These are phyloP conservation scores for Drosophila rellima DNA, from an alignment of 2,888 invertebrate species.

Conservation along the genomic window DNA sequence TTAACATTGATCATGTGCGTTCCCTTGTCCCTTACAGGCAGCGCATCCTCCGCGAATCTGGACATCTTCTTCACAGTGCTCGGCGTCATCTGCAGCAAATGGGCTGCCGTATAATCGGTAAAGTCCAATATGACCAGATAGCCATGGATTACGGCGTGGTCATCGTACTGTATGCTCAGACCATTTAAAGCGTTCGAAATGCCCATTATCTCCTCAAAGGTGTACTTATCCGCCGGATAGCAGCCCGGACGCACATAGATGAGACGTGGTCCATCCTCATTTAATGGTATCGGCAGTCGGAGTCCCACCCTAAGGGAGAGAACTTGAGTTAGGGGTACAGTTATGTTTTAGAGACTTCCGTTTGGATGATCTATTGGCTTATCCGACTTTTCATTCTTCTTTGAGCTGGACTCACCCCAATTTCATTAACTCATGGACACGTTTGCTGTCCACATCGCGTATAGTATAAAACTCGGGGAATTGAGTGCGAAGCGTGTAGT, in stretches of 20 bases:
- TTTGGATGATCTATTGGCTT: neutral
- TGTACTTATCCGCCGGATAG: slow-evolving; percentile 86
- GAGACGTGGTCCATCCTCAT: slow-evolving; percentile 86
- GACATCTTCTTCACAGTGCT: slow-evolving; percentile 87
- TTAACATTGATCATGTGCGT: slow-evolving; percentile 88
- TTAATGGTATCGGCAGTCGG: slow-evolving; percentile 71
- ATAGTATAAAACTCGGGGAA: slow-evolving; percentile 87
- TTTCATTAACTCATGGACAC: slow-evolving; percentile 54
- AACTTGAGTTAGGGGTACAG: neutral
- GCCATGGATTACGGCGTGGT: slow-evolving; percentile 87
- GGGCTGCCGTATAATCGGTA: slow-evolving; percentile 86
- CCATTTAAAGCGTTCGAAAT: slow-evolving; percentile 87
- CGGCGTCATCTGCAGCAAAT: slow-evolving; percentile 87
- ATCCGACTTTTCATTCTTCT: neutral
- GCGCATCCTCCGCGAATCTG: slow-evolving; percentile 87
- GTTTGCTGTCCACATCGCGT: slow-evolving; percentile 66
- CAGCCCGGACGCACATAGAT: slow-evolving; percentile 86
- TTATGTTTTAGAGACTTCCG: too few species aligned
- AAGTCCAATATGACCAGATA: slow-evolving; percentile 87
- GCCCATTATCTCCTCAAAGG: slow-evolving; percentile 86
- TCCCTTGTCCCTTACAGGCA: slow-evolving; percentile 88
- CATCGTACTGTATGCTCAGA: slow-evolving; percentile 87
- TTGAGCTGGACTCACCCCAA: slow-evolving; percentile 61
- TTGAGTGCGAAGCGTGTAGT: slow-evolving; percentile 87
- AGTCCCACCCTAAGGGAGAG: slow-evolving; percentile 26